Evolutionary conservation across 2,113 vertebrate genomes (phyloP), one percentile per base, ranked within the genome.

Genomic region (Dipodomys ordii): DNA sequence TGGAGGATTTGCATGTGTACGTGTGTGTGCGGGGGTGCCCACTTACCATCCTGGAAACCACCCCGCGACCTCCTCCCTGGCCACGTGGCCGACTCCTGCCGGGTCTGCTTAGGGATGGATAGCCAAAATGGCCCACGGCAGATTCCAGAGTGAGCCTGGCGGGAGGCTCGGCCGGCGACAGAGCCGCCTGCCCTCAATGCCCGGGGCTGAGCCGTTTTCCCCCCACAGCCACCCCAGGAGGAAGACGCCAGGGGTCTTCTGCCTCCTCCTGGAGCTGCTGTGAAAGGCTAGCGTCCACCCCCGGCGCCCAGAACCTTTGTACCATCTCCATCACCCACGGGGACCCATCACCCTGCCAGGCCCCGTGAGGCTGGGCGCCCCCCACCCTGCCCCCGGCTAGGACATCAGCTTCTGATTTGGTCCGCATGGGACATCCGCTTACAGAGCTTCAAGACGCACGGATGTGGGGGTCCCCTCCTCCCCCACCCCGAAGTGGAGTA

Each of bases 241-340:
- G 35, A 53, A 79, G 67, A 19, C 0, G 16, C 13, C 13, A 18
- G 3, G 62, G 27, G 46, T 19, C 35, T 32, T 57, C 49, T 32
- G 49, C n/a, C 19, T 39, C 84, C 49, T 64, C 25, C 15, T 0
- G 18, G 35, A 3, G n/a, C 25, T 12, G 28, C 46, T 64, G 15
- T 2, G 23, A 19, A 77, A 57, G 44, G 35, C 46, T 39, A 35
- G 69, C 9, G 1, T 27, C 83, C 22, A 28, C 28, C 12, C 62
- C 5, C 22, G 11, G 23, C 23, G 16, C 35, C n/a, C 18, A 20
- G 18, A 0, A 1, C 2, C 0, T 57, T 22, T 25, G 57, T 60
- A 30, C 7, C 7, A 22, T 62, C 57, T 0, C 0, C 1, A 11
- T 25, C 5, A 4, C 7, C 12, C 0, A 4, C 1, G 3, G 39